Percentiles rank a stretch among this genome's conserved stretches.
phyloP scores from a whole-genome alignment of 2,888 invertebrate species.

The Dryocosmus kuriphilus region DNA sequence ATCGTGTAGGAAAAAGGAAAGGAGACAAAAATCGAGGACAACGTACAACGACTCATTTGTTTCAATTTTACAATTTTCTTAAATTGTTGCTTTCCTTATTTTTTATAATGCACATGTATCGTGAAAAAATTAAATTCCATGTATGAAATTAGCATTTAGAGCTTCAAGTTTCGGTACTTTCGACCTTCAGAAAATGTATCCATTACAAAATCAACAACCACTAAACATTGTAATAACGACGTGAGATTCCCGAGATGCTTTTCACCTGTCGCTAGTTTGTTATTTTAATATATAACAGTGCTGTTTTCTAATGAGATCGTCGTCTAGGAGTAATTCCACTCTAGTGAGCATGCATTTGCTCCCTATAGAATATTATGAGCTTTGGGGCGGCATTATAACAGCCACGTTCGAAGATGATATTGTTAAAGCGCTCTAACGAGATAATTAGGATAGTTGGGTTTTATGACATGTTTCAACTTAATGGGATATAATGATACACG shows the following conservation, averaged over 20 bases:
- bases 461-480: no score
- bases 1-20: not conserved
- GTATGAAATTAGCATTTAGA: constrained; percentile 76
- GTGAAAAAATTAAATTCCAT: constrained; percentile 78
- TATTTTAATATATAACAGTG: no score
- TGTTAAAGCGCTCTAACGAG: not conserved
- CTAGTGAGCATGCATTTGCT: not conserved
- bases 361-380: not conserved
- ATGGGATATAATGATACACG: no score
- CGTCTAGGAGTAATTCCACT: no score
- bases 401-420: not conserved
- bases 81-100: constrained; percentile 76
- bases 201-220: no score
- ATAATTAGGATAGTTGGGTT: not conserved
- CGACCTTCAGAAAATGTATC: no score
- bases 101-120: constrained; percentile 78
- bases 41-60: constrained; percentile 47
- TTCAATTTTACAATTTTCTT: constrained; percentile 68
- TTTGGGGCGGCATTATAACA: not conserved
- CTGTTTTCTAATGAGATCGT: no score
- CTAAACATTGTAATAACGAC: no score
- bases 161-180: constrained; percentile 72
- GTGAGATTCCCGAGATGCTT: no score
- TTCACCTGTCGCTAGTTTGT: no score
- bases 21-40: constrained; percentile 27